Base-by-base conservation (phyloP, 2,888 invertebrate species). In the Mimachlamys varia region DNA sequence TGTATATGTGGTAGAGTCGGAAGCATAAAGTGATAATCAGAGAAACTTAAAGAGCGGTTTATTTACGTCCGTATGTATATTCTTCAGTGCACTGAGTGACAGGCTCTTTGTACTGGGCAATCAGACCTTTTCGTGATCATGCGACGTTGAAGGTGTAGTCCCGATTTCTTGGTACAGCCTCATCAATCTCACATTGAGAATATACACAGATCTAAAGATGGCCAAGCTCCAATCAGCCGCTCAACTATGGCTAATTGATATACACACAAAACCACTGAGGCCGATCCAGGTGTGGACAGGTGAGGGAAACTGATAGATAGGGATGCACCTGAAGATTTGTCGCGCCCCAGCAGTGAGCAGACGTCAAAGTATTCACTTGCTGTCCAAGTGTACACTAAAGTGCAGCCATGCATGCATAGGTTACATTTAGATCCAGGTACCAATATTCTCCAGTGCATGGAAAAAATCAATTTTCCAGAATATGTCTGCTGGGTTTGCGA, bases 211-310 rank as follows among this genome's bases (percentile, higher is more conserved):
- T 33, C 33, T 76, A 22, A 12, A 76, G 33, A 76, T 12, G 33
- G 76, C 76, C 76, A 13, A 76, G 33, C 76, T 76, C 76, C 17
- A 76, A 76, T 76, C 76, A 76, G 12, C 76, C 76, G 33, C 22
- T 33, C 27, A 76, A 27, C 76, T 76, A 76, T 76, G 33, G 27
- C 76, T 76, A 76, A 76, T 76, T 76, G 76, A 33, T 33, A 76
- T 76, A 76, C 33, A 76, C 33, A 76, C 33, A 27, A 22, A 76
- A 27, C 27, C 76, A 76, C 76, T 76, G 76, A 33, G 33, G 76
- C 76, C 1, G 27, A 76, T 13, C 76, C 76, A 76, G 76, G 76
- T 76, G 76, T 76, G 76, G 76, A 76, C 76, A 76, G 76, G 76
- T 76, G 76, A 76, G 76, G 33, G 10, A 0, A 10, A 33, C 76